A percentile compares a stretch with the other conserved stretches of the same genome.
Evolutionary conservation across 2,113 vertebrate species (phyloP).

Genomic region (Equus quagga): DNA sequence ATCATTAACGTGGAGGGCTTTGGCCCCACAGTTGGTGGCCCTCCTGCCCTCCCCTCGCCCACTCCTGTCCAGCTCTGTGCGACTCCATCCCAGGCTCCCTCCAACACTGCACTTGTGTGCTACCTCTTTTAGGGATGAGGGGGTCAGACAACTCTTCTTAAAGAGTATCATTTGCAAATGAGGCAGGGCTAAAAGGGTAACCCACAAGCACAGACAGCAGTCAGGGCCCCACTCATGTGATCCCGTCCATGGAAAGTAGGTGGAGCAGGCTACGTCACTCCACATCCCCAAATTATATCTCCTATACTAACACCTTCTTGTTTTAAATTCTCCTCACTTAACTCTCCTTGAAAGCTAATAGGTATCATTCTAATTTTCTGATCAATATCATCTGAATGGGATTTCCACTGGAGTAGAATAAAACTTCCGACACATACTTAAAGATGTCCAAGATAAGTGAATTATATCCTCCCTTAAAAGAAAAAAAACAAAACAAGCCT

Average conservation of each 20-base stretch:
- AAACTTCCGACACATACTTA: background rate
- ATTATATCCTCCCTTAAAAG: background rate
- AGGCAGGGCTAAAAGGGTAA: background rate
- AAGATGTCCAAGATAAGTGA: conserved; percentile 12
- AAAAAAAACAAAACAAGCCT: background rate
- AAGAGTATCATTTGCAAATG: background rate
- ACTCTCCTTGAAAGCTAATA: background rate
- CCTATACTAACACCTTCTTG: background rate
- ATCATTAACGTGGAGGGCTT: background rate
- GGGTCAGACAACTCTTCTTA: background rate
- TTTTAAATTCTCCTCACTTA: background rate
- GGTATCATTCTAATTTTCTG: background rate
- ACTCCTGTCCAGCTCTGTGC: background rate
- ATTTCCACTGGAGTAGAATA: background rate
- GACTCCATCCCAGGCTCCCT: background rate
- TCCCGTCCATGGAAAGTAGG: background rate
- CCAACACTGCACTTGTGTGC: background rate
- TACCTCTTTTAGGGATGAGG: background rate
- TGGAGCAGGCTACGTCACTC: rapidly evolving
- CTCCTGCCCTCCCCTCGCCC: rapidly evolving
- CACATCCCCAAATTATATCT: background rate
- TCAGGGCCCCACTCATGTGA: too few species aligned
- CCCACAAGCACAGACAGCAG: background rate
- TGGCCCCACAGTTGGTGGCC: too few species aligned
- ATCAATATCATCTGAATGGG: background rate